Conservation (phyloP, 2,113 vertebrate species). For the Laticauda colubrina region DNA sequence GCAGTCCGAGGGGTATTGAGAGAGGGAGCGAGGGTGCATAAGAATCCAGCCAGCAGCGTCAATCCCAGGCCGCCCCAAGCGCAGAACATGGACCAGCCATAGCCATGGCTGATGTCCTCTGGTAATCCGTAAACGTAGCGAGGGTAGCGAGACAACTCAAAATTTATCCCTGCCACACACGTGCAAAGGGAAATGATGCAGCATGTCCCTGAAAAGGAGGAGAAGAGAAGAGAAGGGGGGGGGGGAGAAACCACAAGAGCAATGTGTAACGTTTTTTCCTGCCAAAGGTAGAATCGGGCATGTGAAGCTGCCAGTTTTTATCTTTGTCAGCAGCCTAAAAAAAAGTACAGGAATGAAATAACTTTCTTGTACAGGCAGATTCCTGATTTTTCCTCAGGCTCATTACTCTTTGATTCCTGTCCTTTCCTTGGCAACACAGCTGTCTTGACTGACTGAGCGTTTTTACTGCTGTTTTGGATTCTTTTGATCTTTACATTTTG, state of each 20-base stretch:
- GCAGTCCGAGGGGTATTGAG: constrained; percentile 82
- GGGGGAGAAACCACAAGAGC: neutral
- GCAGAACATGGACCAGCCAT: constrained; percentile 97
- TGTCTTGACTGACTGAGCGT: neutral
- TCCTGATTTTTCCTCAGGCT: neutral
- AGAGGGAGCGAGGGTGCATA: constrained; percentile 90
- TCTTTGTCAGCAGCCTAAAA: neutral
- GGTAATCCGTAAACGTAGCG: constrained; percentile 89
- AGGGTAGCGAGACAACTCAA: constrained; percentile 91
- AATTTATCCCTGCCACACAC: constrained; percentile 92
- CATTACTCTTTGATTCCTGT: neutral
- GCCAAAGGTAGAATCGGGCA: neutral
- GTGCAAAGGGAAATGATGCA: constrained; percentile 95
- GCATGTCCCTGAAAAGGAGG: constrained; percentile 81
- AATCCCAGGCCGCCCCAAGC: constrained; percentile 92
- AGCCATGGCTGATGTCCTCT: constrained; percentile 94
- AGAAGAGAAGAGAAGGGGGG: neutral
- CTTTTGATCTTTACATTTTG: neutral
- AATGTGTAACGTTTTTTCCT: neutral
- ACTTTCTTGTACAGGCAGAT: neutral
- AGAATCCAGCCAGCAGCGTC: constrained; percentile 89
- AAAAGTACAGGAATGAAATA: neutral
- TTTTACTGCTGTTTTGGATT: neutral
- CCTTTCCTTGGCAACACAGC: neutral
- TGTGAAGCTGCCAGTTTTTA: neutral